These are phyloP conservation scores for Sebastes paucispinis DNA, from an alignment of 2,797 vertebrate genomes.

Conservation along the genomic window DNA sequence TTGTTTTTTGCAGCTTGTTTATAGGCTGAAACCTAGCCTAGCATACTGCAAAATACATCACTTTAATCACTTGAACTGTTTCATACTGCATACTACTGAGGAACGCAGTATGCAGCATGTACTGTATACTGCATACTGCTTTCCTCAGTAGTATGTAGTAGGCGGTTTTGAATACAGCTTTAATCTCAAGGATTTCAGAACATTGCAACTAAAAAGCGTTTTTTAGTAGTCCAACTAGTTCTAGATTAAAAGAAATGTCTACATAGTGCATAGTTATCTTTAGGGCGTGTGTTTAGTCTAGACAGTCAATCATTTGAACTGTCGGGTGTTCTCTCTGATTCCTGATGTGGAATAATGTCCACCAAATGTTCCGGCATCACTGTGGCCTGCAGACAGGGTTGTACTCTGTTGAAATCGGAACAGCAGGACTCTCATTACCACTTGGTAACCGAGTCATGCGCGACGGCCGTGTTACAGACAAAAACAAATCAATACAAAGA, in stretches of 20 bases:
- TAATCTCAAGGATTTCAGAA: not conserved
- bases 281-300: not conserved
- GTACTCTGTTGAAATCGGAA: slow-evolving; percentile 8
- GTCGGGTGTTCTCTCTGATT: not conserved
- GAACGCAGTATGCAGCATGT: no score
- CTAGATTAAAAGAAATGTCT: not conserved
- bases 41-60: no score
- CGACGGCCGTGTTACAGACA: not conserved
- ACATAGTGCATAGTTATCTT: not conserved
- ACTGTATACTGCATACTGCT: no score
- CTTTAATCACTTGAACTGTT: no score
- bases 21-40: no score
- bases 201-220: not conserved
- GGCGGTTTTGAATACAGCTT: no score
- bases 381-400: not conserved
- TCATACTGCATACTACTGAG: no score
- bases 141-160: no score
- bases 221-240: not conserved
- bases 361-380: not conserved
- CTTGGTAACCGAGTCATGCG: not conserved
- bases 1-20: no score
- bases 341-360: slow-evolving; percentile 2
- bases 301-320: not conserved
- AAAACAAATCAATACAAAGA: not conserved
- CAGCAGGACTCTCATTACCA: not conserved